These are phyloP conservation scores for Nyctibius grandis DNA, from an alignment of 2,797 vertebrate genomes.

Conservation along the genomic window DNA sequence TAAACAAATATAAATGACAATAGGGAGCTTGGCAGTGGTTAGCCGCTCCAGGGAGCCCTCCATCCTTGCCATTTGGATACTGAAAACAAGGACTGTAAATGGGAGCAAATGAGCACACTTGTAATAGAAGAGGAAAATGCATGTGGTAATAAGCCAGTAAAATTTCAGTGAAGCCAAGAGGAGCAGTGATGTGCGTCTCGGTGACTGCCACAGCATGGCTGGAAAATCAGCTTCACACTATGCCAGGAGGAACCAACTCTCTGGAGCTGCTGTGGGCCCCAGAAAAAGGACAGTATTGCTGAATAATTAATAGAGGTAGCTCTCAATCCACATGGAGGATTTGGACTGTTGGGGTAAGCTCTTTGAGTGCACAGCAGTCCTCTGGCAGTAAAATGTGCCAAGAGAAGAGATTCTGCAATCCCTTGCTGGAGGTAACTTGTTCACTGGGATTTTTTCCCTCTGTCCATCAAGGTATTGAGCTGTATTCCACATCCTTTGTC, in stretches of 20 bases:
- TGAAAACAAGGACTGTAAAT: background rate
- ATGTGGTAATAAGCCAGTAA: background rate
- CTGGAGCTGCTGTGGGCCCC: background rate
- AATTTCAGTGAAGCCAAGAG: background rate
- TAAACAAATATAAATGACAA: background rate
- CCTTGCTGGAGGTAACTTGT: background rate
- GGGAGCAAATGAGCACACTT: background rate
- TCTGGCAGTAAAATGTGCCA: background rate
- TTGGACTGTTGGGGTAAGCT: background rate
- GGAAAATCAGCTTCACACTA: background rate
- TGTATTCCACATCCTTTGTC: background rate
- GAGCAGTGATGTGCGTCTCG: background rate
- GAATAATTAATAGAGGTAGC: background rate
- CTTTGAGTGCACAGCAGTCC: background rate
- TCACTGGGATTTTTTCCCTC: background rate
- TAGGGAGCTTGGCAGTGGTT: background rate
- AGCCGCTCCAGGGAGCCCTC: background rate
- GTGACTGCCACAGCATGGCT: background rate
- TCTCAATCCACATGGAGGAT: background rate
- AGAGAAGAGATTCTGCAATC: background rate
- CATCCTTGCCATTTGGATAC: background rate
- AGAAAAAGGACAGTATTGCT: background rate
- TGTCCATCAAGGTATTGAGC: background rate
- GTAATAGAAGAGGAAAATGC: background rate
- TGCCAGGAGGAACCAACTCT: background rate